phyloP scores from a whole-genome alignment of 2,888 invertebrate species.

The Amphipyra tragopoginis region DNA sequence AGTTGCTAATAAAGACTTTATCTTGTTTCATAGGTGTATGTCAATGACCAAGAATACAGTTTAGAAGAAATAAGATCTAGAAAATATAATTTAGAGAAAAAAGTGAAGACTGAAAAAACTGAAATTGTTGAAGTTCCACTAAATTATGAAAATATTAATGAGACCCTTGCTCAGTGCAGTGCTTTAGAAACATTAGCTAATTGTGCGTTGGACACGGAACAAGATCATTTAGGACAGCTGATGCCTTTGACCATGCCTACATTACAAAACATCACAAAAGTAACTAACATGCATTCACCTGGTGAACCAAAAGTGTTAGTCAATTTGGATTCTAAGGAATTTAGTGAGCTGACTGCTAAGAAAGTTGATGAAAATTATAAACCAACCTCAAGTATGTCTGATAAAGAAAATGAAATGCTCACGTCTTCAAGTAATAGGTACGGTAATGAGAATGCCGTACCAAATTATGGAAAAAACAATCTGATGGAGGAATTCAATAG shows the following conservation, averaged over 20 bases:
- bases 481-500: constrained; percentile 86
- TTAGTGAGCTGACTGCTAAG: constrained; percentile 79
- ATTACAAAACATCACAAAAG: constrained; percentile 85
- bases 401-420: constrained; percentile 79
- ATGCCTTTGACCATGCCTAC: constrained; percentile 85
- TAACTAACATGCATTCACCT: constrained; percentile 86
- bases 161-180: constrained; percentile 85
- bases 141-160: constrained; percentile 77
- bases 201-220: constrained; percentile 85
- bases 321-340: constrained; percentile 86
- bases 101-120: constrained; percentile 73
- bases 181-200: constrained; percentile 86
- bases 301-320: constrained; percentile 86
- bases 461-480: constrained; percentile 80
- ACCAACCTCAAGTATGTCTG: constrained; percentile 61
- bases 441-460: constrained; percentile 71
- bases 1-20: background rate
- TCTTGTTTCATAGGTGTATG: constrained; percentile 77
- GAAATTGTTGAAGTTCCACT: constrained; percentile 69
- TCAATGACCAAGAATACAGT: constrained; percentile 92
- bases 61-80: constrained; percentile 94
- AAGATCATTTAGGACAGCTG: constrained; percentile 83
- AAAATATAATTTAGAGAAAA: constrained; percentile 85
- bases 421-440: constrained; percentile 63
- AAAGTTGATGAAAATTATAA: constrained; percentile 77